Base-by-base conservation (phyloP, 2,113 vertebrate genomes). In the Amphilophus citrinellus region DNA sequence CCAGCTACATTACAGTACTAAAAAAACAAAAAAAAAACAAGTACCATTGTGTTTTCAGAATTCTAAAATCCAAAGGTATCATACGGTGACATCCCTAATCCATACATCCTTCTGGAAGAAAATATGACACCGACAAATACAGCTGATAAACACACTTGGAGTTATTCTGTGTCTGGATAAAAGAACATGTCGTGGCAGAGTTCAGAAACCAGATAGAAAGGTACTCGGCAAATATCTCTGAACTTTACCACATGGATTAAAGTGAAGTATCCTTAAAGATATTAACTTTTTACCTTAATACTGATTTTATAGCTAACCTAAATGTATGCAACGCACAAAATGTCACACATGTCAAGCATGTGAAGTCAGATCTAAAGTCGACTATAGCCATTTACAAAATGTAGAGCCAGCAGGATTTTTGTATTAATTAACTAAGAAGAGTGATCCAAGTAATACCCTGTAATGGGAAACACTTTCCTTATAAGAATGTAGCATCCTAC, bases 391-490 rank as follows among this genome's bases (percentile, higher is more conserved):
- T 39, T 7, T 44, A 50, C 1, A 71, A 71, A 30, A 32, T 13
- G 44, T 53, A 71, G 44, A 13, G 44, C 66, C 66, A 71, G 44
- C 24, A 71, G 24, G 10, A 71, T 1, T 71, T 50, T 50, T 53
- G 50, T 42, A 71, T 71, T 50, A 50, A 50, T 71, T 30, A 71
- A 71, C 50, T 71, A 71, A 71, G 50, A 30, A 50, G 42, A 71
- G 1, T 9, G 6, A 71, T 30, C 66, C 44, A 71, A 53, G 66
- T 50, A 53, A 71, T 30, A 53, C 10, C 44, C 24, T 11, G 24
- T 50, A 13, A 71, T 50, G 24, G 24, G 24, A 11, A 44, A 32
- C 17, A 30, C 53, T 30, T 24, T 71, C 42, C 50, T 3, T 20
- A 30, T 30, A 50, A 63, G 61, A 44, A 61, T 17, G 2, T 6